Evolutionary conservation across 2,888 invertebrate species (phyloP), one percentile per base, ranked within the genome.

Genomic region (Scaptomyza tumidula): DNA sequence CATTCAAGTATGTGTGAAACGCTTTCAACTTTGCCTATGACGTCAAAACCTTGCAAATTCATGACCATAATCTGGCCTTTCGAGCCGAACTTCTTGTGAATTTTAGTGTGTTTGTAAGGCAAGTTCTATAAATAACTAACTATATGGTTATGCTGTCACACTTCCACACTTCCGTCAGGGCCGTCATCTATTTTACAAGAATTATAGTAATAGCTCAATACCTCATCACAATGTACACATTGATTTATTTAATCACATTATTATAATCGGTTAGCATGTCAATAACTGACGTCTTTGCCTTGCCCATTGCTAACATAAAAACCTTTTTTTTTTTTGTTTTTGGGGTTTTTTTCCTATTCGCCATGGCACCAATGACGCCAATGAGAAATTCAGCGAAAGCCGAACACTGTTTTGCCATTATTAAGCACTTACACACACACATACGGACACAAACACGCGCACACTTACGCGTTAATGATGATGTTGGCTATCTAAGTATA

Each of bases 371-470:
- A 49, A 45, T 76, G 75, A 78, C 78, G 66, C 16, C 74, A 71
- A 78, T 74, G 52, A 66, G 78, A 73, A 77, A 78, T 77, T 70
- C 62, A 73, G 41, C 70, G 77, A 70, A 76, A 76, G 70, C 74
- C 29, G 53, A 43, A 13, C 39, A 50, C 59, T 65, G 46, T 64
- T 68, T 63, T 52, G 43, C 57, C 54, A 71, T 66, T 61, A 61
- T 56, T 53, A 67, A 49, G 53, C 50, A 49, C 29, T 16, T 35
- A 39, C 31, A 27, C 13, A 33, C 31, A 24, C 16, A 56, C 24
- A 37, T 35, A 49, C 29, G 31, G 19, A 24, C 13, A 24, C 29
- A 19, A 6, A 61, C 14, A 31, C 41, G 19, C 19, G 19, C 19
- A 19, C 19, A 19, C 19, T 1, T 19, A 24, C 24, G 14, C 27